Evolutionary conservation across 1,140 invertebrate genomes (phyloP).

Genomic region (Parasteatoda tepidariorum): DNA sequence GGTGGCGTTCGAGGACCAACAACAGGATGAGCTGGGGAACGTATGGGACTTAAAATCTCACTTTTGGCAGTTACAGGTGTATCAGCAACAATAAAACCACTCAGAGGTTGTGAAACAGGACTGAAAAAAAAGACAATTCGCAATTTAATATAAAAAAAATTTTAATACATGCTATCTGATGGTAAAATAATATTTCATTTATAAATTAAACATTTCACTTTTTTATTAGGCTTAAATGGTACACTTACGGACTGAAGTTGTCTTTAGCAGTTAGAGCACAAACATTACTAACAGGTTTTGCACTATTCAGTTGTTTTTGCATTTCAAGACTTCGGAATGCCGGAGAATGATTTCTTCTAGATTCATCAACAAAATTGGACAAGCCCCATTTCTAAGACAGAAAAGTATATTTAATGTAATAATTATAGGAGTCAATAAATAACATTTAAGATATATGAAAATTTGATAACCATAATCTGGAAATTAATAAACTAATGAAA

Average conservation of each 20-base stretch:
- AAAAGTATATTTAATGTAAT: background rate
- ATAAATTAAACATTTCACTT: background rate
- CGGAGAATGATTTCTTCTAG: conserved; percentile 40
- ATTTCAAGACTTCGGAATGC: conserved; percentile 16
- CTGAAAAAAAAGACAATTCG: conserved; percentile 6
- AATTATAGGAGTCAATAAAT: background rate
- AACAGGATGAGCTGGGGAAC: conserved; percentile 16
- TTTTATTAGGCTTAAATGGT: background rate
- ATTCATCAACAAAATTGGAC: conserved; percentile 54
- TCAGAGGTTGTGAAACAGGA: background rate
- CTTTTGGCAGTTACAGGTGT: conserved; percentile 23
- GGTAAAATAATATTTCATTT: background rate
- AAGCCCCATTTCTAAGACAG: conserved; percentile 48
- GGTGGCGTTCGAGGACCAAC: conserved; percentile 52
- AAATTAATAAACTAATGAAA: background rate
- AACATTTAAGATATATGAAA: background rate
- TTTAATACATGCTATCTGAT: background rate
- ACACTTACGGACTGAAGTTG: conserved; percentile 4
- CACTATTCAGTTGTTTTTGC: background rate
- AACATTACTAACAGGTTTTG: background rate
- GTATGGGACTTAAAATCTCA: conserved; percentile 52
- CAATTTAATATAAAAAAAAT: background rate
- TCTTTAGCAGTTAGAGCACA: background rate
- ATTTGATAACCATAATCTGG: no score
- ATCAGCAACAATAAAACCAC: conserved; percentile 23